Evolutionary conservation across 2,888 invertebrate genomes (phyloP).

Genomic region (Drepana falcataria): DNA sequence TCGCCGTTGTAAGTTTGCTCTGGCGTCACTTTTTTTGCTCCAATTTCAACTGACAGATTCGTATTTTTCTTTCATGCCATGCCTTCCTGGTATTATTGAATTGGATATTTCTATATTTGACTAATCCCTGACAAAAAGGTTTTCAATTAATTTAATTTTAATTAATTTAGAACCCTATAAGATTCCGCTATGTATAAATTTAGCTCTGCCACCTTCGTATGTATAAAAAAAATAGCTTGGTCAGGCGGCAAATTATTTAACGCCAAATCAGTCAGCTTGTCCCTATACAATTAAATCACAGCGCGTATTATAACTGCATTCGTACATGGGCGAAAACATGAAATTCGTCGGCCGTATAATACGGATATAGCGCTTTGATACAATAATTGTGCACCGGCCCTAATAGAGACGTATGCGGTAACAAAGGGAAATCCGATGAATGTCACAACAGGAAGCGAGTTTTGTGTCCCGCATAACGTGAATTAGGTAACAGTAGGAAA

Average conservation of each 20-base stretch:
- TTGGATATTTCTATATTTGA: no score
- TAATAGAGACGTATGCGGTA: constrained; percentile 26
- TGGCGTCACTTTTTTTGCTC: not conserved
- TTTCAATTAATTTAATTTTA: no score
- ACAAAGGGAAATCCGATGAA: constrained; percentile 45
- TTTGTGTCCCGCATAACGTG: constrained; percentile 14
- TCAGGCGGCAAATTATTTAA: no score
- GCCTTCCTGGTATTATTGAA: not conserved
- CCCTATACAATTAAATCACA: no score
- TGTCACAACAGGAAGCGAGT: constrained; percentile 33
- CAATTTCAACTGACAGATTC: not conserved
- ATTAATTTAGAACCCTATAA: no score
- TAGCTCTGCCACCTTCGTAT: no score
- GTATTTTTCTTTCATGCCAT: not conserved
- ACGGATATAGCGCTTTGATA: constrained; percentile 26
- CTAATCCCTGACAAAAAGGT: no score
- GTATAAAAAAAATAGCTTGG: no score
- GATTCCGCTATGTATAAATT: no score
- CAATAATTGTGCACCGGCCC: constrained; percentile 35
- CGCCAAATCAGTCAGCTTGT: no score
- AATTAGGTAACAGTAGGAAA: constrained; percentile 6
- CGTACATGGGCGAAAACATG: constrained; percentile 9
- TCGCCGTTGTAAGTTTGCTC: not conserved
- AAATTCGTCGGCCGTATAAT: constrained; percentile 10
- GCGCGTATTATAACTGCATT: not conserved